Base-by-base conservation (phyloP, 1,140 invertebrate genomes). In the Lordiphosa stackelbergi region DNA sequence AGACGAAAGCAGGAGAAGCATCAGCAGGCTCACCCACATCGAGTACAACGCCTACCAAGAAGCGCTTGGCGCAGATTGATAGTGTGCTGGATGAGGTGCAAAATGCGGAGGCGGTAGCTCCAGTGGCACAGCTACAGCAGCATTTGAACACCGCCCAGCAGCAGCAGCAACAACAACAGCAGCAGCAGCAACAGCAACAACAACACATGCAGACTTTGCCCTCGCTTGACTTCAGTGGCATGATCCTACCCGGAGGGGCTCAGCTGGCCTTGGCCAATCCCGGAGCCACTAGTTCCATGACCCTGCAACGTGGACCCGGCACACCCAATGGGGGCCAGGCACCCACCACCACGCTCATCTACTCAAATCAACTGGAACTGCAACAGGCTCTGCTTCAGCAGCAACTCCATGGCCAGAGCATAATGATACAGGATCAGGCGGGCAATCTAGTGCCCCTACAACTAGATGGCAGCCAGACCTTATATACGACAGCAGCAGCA, bases 391-490 rank as follows among this genome's bases (percentile, higher is more conserved):
- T 86, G 60, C 22, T 86, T 46, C 85, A 86, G 46, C 85, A 86
- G 5, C 79, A 85, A 45, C 47, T 86, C 61, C 85, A 86, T 28
- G 85, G 85, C 5, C 85, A 86, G 41, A 86, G 85, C 60, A 86
- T 86, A 10, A 86, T 86, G 85, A 86, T 86, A 38, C 85, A 86
- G 52, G 85, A 86, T 60, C 85, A 86, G 54, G 79, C 85, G 6
- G 85, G 85, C 12, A 86, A 86, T 49, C 59, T 86, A 40, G 85
- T 86, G 59, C 85, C 85, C 0, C 49, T 86, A 22, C 85, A 86
- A 13, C 42, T 85, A 53, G 79, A 85, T 31, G 79, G 85, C 19
- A 70, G 66, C n/a, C 85, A 86, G 51, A 79, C 85, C 35, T 86
- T 86, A 49, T 86, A 86, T 40, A 83, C 85, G 3, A 86, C 85